phyloP scores from a whole-genome alignment of 2,113 vertebrate species.

The Miniopterus natalensis region DNA sequence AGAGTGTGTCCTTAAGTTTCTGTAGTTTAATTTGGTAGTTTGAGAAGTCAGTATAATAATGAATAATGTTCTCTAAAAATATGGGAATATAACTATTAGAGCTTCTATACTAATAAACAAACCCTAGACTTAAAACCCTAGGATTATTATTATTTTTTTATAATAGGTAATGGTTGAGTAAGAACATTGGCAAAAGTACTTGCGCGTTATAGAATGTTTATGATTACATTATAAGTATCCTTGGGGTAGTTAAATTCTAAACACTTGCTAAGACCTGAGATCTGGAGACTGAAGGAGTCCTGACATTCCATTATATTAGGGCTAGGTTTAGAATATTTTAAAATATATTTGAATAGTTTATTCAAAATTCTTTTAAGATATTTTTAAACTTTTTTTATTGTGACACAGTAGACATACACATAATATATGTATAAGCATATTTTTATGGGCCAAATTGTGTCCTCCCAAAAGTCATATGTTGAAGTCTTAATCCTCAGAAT shows the following conservation, averaged over 20 bases:
- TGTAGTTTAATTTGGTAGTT: neutral
- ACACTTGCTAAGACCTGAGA: neutral
- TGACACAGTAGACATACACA: neutral
- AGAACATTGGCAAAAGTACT: neutral
- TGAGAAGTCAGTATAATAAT: neutral
- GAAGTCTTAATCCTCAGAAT: neutral
- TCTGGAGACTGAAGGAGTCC: neutral
- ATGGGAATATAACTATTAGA: neutral
- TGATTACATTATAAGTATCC: neutral
- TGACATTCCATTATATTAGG: neutral
- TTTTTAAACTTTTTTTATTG: constrained; percentile 26
- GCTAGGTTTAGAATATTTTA: neutral
- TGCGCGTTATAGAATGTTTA: neutral
- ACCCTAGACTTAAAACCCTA: neutral
- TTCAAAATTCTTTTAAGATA: neutral
- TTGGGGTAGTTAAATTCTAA: neutral
- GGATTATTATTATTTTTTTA: neutral
- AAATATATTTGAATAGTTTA: constrained; percentile 4
- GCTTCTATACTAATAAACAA: neutral
- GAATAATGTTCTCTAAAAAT: constrained; percentile 4
- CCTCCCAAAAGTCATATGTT: neutral
- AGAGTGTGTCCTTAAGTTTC: neutral
- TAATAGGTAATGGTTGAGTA: neutral
- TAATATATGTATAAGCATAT: neutral
- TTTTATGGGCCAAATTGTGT: neutral